Conservation (phyloP, 2,888 invertebrate genomes). For the Petrolisthes manimaculis region DNA sequence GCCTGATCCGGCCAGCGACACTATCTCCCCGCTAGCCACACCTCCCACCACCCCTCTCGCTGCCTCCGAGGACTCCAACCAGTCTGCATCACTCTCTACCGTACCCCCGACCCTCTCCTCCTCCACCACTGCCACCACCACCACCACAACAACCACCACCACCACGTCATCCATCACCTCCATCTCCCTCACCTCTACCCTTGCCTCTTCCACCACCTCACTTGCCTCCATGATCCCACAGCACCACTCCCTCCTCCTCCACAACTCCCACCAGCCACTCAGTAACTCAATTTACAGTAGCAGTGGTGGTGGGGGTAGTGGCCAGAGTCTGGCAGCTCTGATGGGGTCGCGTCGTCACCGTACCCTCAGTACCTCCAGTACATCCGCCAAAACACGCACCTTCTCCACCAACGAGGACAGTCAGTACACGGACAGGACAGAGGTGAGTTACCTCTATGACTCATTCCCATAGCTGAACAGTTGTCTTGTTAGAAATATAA, state of each 20-base stretch:
- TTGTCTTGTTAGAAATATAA: too few relatives aligned
- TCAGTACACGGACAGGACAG: too few relatives aligned
- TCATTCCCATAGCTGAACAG: too few relatives aligned
- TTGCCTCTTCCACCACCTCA: neutral
- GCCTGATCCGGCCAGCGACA: conserved; percentile 55
- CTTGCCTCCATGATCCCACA: neutral
- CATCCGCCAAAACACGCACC: conserved; percentile 18
- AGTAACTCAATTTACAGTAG: conserved; percentile 18
- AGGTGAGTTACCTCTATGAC: too few relatives aligned
- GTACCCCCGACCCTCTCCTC: conserved; percentile 6
- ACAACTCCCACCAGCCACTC: neutral
- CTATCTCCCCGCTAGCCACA: conserved; percentile 61
- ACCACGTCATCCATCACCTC: neutral
- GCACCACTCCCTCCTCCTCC: neutral
- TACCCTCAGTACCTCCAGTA: conserved; percentile 40
- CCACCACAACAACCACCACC: neutral
- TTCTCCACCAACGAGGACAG: conserved; percentile 21
- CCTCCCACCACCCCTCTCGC: conserved; percentile 64
- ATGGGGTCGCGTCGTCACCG: conserved; percentile 40
- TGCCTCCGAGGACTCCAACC: conserved; percentile 63
- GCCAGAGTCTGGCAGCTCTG: conserved; percentile 1
- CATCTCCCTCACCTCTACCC: neutral
- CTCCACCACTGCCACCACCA: neutral
- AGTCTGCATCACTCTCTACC: conserved; percentile 48
- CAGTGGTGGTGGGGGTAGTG: neutral